phyloP scores from a whole-genome alignment of 2,888 invertebrate species.

The Mimachlamys varia region DNA sequence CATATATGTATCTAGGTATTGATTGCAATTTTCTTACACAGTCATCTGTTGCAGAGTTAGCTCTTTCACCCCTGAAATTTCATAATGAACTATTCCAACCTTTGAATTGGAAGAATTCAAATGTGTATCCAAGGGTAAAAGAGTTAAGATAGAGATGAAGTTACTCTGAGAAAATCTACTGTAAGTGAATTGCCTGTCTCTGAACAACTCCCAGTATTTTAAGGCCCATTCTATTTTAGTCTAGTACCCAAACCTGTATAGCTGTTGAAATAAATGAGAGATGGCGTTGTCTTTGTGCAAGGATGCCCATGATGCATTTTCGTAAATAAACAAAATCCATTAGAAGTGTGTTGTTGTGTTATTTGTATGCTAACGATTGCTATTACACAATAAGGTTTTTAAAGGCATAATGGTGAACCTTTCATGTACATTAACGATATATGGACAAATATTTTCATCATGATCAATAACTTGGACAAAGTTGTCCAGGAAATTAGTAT shows the following conservation, averaged over 20 bases:
- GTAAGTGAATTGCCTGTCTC: not conserved
- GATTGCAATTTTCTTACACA: too few relatives aligned
- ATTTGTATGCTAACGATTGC: not conserved
- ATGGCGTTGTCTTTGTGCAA: not conserved
- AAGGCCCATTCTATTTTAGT: not conserved
- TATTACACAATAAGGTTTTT: too few relatives aligned
- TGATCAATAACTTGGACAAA: too few relatives aligned
- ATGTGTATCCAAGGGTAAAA: not conserved
- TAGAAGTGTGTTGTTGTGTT: conserved; percentile 36
- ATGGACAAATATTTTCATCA: too few relatives aligned
- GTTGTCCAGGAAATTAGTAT: too few relatives aligned
- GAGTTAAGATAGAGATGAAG: too few relatives aligned
- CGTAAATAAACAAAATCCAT: conserved; percentile 39
- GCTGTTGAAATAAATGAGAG: conserved; percentile 27
- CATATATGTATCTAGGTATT: too few relatives aligned
- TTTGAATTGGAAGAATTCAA: not conserved
- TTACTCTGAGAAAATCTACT: too few relatives aligned
- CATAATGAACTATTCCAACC: not conserved
- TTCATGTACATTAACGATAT: too few relatives aligned
- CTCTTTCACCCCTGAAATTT: too few relatives aligned
- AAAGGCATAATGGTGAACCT: too few relatives aligned
- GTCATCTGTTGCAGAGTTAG: too few relatives aligned
- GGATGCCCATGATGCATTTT: conserved; percentile 29
- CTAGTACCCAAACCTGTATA: not conserved
- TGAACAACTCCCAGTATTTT: not conserved